A percentile compares a stretch with the other conserved stretches of the same genome.
Conservation (phyloP, 23 tunicate genomes). For the Trididemnum miniatum region DNA sequence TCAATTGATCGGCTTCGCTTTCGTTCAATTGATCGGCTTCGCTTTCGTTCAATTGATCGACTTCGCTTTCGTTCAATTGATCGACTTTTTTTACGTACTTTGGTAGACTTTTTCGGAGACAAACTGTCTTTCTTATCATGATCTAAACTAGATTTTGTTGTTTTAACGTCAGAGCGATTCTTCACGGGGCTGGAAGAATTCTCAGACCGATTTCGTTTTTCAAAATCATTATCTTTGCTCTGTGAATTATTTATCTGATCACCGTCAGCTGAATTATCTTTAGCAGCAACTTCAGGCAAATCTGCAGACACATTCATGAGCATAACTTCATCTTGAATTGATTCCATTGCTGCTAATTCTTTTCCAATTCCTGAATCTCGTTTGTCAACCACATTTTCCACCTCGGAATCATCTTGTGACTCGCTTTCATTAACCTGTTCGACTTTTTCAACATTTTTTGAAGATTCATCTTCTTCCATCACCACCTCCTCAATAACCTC, state of each 20-base stretch:
- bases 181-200: background rate
- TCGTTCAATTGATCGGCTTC: background rate
- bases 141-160: background rate
- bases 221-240: background rate
- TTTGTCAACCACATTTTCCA: background rate
- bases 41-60: conserved; percentile 22
- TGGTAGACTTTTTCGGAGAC: conserved; percentile 1
- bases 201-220: background rate
- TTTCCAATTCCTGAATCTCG: conserved; percentile 25
- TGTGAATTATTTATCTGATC: background rate
- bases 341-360: conserved; percentile 62
- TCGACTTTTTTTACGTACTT: conserved; percentile 38
- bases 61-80: conserved; percentile 40
- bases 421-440: background rate
- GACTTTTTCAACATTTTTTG: background rate
- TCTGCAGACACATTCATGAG: conserved; percentile 42
- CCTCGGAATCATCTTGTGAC: background rate
- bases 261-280: conserved; percentile 30
- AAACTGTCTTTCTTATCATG: background rate
- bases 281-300: background rate
- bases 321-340: conserved; percentile 60
- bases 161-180: background rate
- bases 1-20: conserved; percentile 1
- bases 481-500: conserved; percentile 38
- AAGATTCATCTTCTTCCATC: conserved; percentile 10